Evolutionary conservation across 2,888 invertebrate species (phyloP).

Genomic region (Charanyca ferruginea): DNA sequence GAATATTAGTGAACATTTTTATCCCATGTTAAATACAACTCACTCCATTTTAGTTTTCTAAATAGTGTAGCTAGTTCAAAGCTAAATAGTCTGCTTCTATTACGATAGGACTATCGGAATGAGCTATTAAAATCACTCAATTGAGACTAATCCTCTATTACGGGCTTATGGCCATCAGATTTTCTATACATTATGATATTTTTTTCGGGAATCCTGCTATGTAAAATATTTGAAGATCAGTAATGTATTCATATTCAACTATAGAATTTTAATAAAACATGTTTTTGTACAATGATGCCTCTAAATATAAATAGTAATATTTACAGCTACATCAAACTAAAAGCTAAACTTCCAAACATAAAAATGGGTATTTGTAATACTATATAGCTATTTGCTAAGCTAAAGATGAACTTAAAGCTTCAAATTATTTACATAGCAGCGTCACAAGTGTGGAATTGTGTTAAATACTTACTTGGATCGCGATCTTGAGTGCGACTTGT

Average conservation of each 20-base stretch:
- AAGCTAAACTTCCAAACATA: constrained; percentile 8
- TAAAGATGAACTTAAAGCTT: constrained; percentile 1
- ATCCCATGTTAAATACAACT: background rate
- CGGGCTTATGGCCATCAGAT: constrained; percentile 25
- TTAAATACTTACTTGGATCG: constrained; percentile 93
- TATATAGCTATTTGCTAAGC: constrained; percentile 15
- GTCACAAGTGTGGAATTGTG: constrained; percentile 4
- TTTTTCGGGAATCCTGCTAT: constrained; percentile 35
- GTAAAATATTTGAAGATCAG: constrained; percentile 43
- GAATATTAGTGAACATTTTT: constrained; percentile 19
- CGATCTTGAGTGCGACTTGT: constrained; percentile 94
- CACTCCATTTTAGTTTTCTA: constrained; percentile 8
- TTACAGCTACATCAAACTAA: constrained; percentile 28
- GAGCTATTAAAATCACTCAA: constrained; percentile 24
- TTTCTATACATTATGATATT: constrained; percentile 21
- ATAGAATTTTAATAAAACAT: background rate
- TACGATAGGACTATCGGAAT: constrained; percentile 24
- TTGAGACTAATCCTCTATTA: constrained; percentile 42
- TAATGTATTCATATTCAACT: background rate
- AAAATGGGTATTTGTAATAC: constrained; percentile 14
- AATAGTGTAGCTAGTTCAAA: background rate
- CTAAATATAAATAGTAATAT: constrained; percentile 26
- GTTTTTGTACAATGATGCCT: background rate
- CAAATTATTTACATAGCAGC: constrained; percentile 59
- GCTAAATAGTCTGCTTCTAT: constrained; percentile 49